Conservation (phyloP, 2,113 vertebrate genomes). For the Apodemus speciosus region DNA sequence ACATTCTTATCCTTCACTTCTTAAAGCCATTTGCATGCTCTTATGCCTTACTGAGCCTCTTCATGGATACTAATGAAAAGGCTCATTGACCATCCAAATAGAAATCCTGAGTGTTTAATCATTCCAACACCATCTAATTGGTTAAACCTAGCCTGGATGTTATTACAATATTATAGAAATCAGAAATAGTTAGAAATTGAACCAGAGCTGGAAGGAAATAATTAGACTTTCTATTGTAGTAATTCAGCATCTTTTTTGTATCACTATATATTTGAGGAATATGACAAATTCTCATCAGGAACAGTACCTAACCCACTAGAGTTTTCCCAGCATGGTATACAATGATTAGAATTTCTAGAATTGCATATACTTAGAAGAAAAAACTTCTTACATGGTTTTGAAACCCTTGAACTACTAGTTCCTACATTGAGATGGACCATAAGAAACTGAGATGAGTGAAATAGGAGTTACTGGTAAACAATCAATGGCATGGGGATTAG, state of each 20-base stretch:
- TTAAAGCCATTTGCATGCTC: conserved; percentile 29
- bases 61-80: conserved; percentile 63
- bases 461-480: conserved; percentile 35
- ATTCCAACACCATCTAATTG: conserved; percentile 23
- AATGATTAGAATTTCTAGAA: conserved; percentile 30
- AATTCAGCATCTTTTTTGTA: conserved; percentile 50
- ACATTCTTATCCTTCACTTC: conserved; percentile 58
- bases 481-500: conserved; percentile 15
- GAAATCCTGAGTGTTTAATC: conserved; percentile 63
- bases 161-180: conserved; percentile 61
- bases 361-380: conserved; percentile 2
- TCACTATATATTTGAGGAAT: neutral
- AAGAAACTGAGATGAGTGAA: conserved; percentile 43
- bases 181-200: conserved; percentile 48
- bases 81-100: conserved; percentile 51
- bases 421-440: neutral
- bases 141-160: conserved; percentile 55
- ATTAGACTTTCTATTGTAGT: conserved; percentile 43
- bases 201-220: conserved; percentile 48
- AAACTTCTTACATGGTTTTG: neutral
- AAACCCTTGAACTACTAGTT: conserved; percentile 44
- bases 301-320: neutral
- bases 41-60: conserved; percentile 59
- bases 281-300: conserved; percentile 3
- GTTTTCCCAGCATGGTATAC: conserved; percentile 8